phyloP scores from a whole-genome alignment of 2,797 vertebrate genomes.

The Scomberomorus guttatus region DNA sequence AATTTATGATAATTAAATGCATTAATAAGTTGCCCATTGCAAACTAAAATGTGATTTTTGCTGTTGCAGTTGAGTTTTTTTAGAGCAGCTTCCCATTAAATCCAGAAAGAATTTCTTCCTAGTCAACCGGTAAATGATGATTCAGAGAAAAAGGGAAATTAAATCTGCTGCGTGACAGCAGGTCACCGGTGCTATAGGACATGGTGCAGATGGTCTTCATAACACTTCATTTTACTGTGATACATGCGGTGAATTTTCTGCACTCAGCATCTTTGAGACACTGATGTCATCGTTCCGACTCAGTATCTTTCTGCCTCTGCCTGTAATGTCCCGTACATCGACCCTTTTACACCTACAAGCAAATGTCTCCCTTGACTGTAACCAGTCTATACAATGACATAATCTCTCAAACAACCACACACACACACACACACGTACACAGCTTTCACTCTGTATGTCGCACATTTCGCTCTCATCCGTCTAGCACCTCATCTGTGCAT shows the following conservation, averaged over 20 bases:
- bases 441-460: background rate
- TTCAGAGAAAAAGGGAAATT: constrained; percentile 55
- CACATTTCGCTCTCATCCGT: constrained; percentile 23
- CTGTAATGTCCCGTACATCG: constrained; percentile 29
- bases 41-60: constrained; percentile 9
- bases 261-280: constrained; percentile 52
- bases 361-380: constrained; percentile 44
- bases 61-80: constrained; percentile 4
- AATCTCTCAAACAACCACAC: constrained; percentile 4
- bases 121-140: constrained; percentile 42
- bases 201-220: constrained; percentile 58
- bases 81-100: constrained; percentile 17
- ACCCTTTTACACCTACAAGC: constrained; percentile 33
- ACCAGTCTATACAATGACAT: constrained; percentile 14
- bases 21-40: constrained; percentile 9
- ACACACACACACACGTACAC: constrained; percentile 19
- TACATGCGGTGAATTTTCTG: constrained; percentile 39
- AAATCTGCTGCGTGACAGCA: constrained; percentile 51
- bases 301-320: constrained; percentile 17
- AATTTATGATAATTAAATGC: constrained; percentile 6
- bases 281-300: constrained; percentile 38
- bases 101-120: constrained; percentile 10
- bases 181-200: constrained; percentile 57
- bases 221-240: constrained; percentile 54
- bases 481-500: constrained; percentile 51